These are phyloP conservation scores for Pygocentrus nattereri DNA, from an alignment of 2,797 vertebrate species.

Conservation along the genomic window DNA sequence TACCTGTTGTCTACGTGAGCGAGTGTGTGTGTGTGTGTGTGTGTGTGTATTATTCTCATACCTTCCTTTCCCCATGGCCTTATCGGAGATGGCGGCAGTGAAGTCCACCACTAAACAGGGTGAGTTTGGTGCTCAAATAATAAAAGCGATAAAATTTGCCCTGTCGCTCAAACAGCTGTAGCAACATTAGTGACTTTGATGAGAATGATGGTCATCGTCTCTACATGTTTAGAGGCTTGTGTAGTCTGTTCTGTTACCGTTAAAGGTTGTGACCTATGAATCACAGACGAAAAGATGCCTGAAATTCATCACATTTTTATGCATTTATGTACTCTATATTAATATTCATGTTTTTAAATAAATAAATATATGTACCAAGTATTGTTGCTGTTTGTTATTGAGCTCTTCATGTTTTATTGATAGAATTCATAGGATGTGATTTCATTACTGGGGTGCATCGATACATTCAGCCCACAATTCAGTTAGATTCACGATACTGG, in stretches of 20 bases:
- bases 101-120: constrained; percentile 15
- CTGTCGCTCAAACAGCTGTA: constrained; percentile 9
- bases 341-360: constrained; percentile 55
- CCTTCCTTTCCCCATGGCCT: constrained; percentile 37
- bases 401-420: no score
- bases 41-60: constrained; percentile 13
- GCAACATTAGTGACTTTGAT: constrained; percentile 22
- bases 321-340: constrained; percentile 45
- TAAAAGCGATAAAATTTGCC: constrained; percentile 13
- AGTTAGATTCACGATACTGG: no score
- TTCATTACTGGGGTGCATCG: no score
- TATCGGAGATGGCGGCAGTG: constrained; percentile 20
- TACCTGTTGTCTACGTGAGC: not conserved
- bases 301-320: constrained; percentile 49
- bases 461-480: no score
- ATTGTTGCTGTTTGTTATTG: not conserved
- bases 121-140: constrained; percentile 24
- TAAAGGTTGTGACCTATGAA: constrained; percentile 2
- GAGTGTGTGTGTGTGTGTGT: constrained; percentile 2
- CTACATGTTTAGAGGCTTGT: constrained; percentile 20
- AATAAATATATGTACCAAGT: constrained; percentile 23
- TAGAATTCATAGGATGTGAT: no score
- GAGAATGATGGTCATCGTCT: constrained; percentile 35
- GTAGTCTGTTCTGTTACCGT: constrained; percentile 25
- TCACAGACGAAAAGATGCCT: constrained; percentile 31